Base-by-base conservation (phyloP, 2,113 vertebrate species). In the Epinephelus fuscoguttatus region DNA sequence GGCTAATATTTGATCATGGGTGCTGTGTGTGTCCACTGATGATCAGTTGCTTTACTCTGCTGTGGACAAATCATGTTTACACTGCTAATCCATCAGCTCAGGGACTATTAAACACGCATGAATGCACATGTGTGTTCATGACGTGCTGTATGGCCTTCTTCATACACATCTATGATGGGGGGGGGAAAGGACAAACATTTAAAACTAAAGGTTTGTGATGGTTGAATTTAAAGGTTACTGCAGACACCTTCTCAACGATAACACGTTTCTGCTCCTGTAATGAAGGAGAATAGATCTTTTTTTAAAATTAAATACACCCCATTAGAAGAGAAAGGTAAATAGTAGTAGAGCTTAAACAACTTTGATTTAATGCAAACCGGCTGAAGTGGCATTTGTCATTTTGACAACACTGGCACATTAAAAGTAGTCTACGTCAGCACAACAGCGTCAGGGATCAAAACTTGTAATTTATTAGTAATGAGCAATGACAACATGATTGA, bases 21-120 rank as follows among this genome's bases (percentile, higher is more conserved):
- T 66, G 27, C 19, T 12, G 40, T 61, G 15, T 8, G 40, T 49
- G 18, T 60, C 11, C 47, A 57, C 2, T 15, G 8, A 70, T 45
- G 56, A 70, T 69, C 18, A 49, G 30, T 63, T 52, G 63, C 61
- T 76, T 70, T 57, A 77, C 27, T 47, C 17, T 53, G 27, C 42
- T 50, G 17, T 30, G 57, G 37, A 66, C 49, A 71, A 66, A 56
- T 19, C 23, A 50, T 78, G 50, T 60, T 83, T 77, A 83, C 50
- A 27, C 59, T 57, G 40, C 18, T 70, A 82, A 76, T 70, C 72
- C 73, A 57, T 33, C 19, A 60, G 27, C 61, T 66, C 33, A 27
- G 50, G 69, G 52, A 23, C 53, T 19, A 33, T 53, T 27, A 55
- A 56, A 61, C 57, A 37, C 21, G 50, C 62, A 59, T 40, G 68